Conservation (phyloP, 2,888 invertebrate genomes). For the Venusia cambrica region DNA sequence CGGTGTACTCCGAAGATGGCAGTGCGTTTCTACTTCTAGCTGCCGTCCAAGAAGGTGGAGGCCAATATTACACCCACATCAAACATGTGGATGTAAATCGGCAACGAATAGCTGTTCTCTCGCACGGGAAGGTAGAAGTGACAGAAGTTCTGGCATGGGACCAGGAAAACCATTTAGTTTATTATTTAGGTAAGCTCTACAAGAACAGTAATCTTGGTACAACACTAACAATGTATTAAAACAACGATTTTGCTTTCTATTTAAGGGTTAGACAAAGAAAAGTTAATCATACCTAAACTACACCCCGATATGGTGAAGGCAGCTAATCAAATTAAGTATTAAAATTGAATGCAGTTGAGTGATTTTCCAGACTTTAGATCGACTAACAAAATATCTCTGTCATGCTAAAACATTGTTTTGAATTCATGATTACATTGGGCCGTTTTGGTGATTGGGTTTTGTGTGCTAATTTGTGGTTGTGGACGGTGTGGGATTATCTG, state of each 20-base stretch:
- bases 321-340: slow-evolving; percentile 77
- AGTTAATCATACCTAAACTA: slow-evolving; percentile 56
- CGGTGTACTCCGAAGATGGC: slow-evolving; percentile 91
- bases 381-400: slow-evolving; percentile 28
- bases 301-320: slow-evolving; percentile 66
- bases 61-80: slow-evolving; percentile 93
- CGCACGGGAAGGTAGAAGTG: slow-evolving; percentile 93
- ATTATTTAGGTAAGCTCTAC: slow-evolving; percentile 80
- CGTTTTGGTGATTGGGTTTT: slow-evolving; percentile 26
- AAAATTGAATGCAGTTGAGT: slow-evolving; percentile 63
- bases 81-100: slow-evolving; percentile 91
- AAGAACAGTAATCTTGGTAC: too few relatives aligned
- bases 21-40: slow-evolving; percentile 91
- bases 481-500: slow-evolving; percentile 18
- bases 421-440: slow-evolving; percentile 25
- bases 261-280: slow-evolving; percentile 69
- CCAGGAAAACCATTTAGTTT: slow-evolving; percentile 90
- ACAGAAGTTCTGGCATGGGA: slow-evolving; percentile 92
- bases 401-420: slow-evolving; percentile 36
- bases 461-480: slow-evolving; percentile 31
- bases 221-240: slow-evolving; percentile 19
- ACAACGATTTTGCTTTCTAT: slow-evolving; percentile 41
- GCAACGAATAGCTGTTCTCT: slow-evolving; percentile 91
- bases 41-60: slow-evolving; percentile 90
- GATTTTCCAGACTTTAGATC: slow-evolving; percentile 40